Conservation (phyloP, 2,113 vertebrate species). For the Myotis brandtii region DNA sequence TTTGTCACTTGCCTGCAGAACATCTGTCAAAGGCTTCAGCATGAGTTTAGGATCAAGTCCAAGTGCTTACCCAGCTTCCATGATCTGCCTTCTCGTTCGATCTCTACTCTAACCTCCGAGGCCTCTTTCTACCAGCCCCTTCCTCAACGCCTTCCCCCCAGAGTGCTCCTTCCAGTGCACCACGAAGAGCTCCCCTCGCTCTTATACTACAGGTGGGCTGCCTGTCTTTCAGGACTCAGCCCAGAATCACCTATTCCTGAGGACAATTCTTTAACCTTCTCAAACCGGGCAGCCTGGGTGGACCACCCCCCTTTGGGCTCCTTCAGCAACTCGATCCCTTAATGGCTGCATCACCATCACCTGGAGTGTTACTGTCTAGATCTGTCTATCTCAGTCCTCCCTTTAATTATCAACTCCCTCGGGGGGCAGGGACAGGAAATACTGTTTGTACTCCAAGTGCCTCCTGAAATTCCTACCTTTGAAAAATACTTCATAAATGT, state of each 20-base stretch:
- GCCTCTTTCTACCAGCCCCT: background rate
- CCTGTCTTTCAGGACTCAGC: background rate
- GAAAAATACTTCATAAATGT: background rate
- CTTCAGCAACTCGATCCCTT: too few relatives aligned
- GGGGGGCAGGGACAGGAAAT: too few relatives aligned
- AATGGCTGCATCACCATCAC: too few relatives aligned
- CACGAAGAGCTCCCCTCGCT: background rate
- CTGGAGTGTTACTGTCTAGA: background rate
- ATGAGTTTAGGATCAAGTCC: background rate
- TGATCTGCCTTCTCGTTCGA: background rate
- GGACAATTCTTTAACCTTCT: background rate
- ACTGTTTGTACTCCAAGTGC: background rate
- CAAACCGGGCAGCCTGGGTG: rapidly evolving
- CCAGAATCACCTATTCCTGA: background rate
- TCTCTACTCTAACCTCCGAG: background rate
- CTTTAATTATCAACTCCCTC: background rate
- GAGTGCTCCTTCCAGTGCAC: rapidly evolving
- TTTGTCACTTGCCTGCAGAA: background rate
- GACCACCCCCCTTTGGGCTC: rapidly evolving
- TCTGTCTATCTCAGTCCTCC: background rate
- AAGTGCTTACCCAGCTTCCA: background rate
- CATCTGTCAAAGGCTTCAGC: background rate
- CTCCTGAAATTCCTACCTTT: background rate
- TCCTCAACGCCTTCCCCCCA: background rate
- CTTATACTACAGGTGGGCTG: background rate